A percentile compares a stretch with the other conserved stretches of the same genome.
These are phyloP conservation scores for Cheilosia soror DNA, from an alignment of 2,888 invertebrate species.

Conservation along the genomic window DNA sequence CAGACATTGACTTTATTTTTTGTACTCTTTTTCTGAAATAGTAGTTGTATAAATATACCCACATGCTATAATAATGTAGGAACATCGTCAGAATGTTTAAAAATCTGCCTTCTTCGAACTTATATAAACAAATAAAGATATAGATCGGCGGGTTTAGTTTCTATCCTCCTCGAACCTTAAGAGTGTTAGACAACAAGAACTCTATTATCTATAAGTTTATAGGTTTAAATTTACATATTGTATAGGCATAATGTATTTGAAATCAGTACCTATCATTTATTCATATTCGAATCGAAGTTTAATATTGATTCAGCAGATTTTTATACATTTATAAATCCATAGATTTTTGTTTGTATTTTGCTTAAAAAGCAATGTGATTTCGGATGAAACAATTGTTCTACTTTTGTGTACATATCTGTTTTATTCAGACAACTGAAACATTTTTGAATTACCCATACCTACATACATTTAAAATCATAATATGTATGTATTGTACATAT, in stretches of 20 bases:
- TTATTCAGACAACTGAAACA: constrained; percentile 19
- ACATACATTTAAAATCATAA: constrained; percentile 24
- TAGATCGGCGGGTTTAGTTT: constrained; percentile 7
- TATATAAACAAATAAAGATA: constrained; percentile 18
- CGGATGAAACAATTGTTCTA: constrained; percentile 37
- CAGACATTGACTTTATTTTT: constrained; percentile 58
- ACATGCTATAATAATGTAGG: not conserved
- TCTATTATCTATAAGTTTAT: not conserved
- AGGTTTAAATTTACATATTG: not conserved
- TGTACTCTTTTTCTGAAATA: constrained; percentile 18
- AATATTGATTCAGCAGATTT: constrained; percentile 52
- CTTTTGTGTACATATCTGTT: constrained; percentile 4
- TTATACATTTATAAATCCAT: not conserved
- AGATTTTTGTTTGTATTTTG: constrained; percentile 11
- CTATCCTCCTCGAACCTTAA: not conserved
- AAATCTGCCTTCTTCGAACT: constrained; percentile 43
- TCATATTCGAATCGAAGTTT: constrained; percentile 10
- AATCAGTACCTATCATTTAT: constrained; percentile 46
- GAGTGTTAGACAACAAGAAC: constrained; percentile 36
- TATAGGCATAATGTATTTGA: constrained; percentile 31
- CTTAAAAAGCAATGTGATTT: constrained; percentile 52
- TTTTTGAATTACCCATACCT: not conserved
- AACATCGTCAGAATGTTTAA: constrained; percentile 5
- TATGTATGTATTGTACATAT: no score
- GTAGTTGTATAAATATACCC: not conserved